Percentiles rank a stretch among this genome's conserved stretches.
phyloP scores from a whole-genome alignment of 2,113 vertebrate genomes.

The Pantherophis guttatus region DNA sequence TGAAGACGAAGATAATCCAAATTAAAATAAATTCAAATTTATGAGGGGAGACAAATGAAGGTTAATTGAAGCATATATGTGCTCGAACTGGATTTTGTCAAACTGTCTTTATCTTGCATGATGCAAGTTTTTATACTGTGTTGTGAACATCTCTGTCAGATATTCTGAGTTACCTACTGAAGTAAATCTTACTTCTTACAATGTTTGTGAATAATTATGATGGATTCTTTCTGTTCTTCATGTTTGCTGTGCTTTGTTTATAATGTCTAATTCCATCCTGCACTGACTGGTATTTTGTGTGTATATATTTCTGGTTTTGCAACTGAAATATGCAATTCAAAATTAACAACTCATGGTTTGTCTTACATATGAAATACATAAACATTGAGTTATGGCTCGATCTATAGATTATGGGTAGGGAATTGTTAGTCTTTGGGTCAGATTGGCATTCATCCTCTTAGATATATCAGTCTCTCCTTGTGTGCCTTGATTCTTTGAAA shows the following conservation, averaged over 20 bases:
- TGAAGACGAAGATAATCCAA: neutral
- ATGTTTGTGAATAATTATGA: neutral
- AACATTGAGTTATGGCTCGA: neutral
- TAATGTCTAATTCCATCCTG: neutral
- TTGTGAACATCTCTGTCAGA: slow-evolving; percentile 18
- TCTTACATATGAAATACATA: neutral
- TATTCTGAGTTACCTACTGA: neutral
- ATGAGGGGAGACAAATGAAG: neutral
- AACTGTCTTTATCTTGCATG: neutral
- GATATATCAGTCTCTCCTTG: neutral
- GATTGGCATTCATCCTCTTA: neutral
- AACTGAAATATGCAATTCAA: neutral
- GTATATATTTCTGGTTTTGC: neutral
- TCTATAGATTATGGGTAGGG: neutral
- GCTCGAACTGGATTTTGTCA: neutral
- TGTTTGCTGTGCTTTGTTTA: neutral
- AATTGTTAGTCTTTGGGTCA: neutral
- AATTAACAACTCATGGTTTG: neutral
- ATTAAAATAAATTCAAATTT: neutral
- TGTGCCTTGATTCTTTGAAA: neutral
- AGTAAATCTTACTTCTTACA: neutral
- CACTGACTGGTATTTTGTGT: neutral
- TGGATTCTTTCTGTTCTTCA: neutral
- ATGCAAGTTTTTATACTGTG: slow-evolving; percentile 4
- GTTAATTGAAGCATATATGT: neutral